Percentiles rank a stretch among this genome's conserved stretches.
These are phyloP conservation scores for Subanguina moxae DNA, from an alignment of 1,140 invertebrate genomes.

Conservation along the genomic window DNA sequence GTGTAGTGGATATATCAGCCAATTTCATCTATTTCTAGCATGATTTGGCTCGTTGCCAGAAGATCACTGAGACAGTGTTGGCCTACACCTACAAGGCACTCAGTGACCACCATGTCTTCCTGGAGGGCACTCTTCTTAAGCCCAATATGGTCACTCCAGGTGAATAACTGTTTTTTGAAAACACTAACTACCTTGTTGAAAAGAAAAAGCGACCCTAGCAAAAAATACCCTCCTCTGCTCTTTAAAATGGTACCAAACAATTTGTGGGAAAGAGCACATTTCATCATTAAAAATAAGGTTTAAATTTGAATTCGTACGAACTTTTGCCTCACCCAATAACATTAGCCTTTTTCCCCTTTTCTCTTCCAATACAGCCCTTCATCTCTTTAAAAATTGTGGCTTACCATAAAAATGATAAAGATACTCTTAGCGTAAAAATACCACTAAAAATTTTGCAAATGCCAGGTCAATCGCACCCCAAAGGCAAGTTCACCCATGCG, in stretches of 20 bases:
- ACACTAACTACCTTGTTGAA: neutral
- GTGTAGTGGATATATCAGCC: conserved; percentile 71
- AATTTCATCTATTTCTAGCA: neutral
- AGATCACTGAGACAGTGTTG: conserved; percentile 68
- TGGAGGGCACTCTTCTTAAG: conserved; percentile 94
- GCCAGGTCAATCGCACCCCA: conserved; percentile 67
- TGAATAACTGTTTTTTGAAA: neutral
- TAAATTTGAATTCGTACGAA: no score
- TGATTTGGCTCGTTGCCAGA: neutral
- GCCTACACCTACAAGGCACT: conserved; percentile 94
- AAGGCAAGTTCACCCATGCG: conserved; percentile 70
- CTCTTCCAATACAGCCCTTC: no score
- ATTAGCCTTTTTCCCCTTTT: no score
- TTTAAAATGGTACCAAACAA: no score
- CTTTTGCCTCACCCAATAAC: no score
- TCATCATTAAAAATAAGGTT: no score
- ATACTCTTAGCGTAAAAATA: no score
- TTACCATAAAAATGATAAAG: neutral
- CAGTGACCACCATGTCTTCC: conserved; percentile 89
- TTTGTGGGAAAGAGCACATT: no score
- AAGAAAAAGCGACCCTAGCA: no score
- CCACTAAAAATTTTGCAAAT: neutral
- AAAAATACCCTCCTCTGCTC: no score
- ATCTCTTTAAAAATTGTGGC: no score
- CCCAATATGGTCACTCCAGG: conserved; percentile 94